Evolutionary conservation across 2,113 vertebrate genomes (phyloP), one percentile per base, ranked within the genome.

Genomic region (Aramus guarauna): DNA sequence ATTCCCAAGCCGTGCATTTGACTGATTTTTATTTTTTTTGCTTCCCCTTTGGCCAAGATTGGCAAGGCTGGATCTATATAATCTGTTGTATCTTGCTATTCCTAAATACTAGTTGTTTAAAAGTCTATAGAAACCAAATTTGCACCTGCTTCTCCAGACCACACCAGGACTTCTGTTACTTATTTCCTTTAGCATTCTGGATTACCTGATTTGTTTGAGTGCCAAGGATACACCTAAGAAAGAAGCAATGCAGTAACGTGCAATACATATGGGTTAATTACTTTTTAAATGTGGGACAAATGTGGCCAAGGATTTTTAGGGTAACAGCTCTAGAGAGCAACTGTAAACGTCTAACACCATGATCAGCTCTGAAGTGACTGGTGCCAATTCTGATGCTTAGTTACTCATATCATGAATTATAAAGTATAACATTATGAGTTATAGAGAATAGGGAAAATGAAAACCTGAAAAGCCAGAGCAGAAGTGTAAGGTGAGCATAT

Each of bases 361-460:
- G 11, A 86, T 15, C 43, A 80, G 22, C 45, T 92, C 76, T 69
- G 24, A 92, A 89, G 14, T 36, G 21, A 66, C 15, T n/a, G 27
- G 21, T 58, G 21, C 5, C 27, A 77, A 34, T 73, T 86, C 24
- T n/a, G 32, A 92, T n/a, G 32, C 15, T 78, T n/a, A 45, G 29
- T 60, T 47, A 47, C 27, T 27, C 0, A 0, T 8, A 50, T 11
- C 6, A 15, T 9, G 26, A 76, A 3, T 43, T 72, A 66, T 36
- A 27, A 85, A 66, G 17, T 20, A 16, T 7, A 79, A 64, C 11
- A 48, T 4, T 29, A 27, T 0, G 1, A 43, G 16, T 32, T 83
- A 75, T 2, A 71, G 39, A 72, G 27, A 30, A 39, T 2, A 64
- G 50, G 27, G 34, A 60, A 84, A 91, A 90, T 2, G 8, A 56